These are phyloP conservation scores for Ranitomeya variabilis DNA, from an alignment of 2,113 vertebrate genomes.

Conservation along the genomic window DNA sequence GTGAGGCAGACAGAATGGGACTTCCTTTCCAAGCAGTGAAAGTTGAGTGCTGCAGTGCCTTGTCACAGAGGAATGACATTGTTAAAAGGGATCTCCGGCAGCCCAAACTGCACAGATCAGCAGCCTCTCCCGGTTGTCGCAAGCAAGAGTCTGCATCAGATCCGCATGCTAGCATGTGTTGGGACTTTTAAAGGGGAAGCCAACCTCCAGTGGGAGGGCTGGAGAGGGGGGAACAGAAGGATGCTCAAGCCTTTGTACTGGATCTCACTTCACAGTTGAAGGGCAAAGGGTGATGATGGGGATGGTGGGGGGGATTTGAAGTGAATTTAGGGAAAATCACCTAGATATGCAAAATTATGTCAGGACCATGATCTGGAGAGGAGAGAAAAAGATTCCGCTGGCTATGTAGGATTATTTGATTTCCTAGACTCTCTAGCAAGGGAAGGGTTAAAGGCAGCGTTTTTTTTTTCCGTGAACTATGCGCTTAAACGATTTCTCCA, in stretches of 20 bases:
- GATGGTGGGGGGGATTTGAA: neutral
- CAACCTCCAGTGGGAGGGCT: constrained; percentile 75
- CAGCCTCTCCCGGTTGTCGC: constrained; percentile 84
- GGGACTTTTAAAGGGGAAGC: constrained; percentile 86
- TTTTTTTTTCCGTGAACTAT: neutral
- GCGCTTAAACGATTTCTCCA: neutral
- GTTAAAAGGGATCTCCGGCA: constrained; percentile 78
- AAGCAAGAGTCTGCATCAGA: constrained; percentile 83
- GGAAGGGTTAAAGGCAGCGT: neutral
- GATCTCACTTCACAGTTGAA: constrained; percentile 39
- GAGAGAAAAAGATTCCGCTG: neutral
- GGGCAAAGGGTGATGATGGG: constrained; percentile 50
- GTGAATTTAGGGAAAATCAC: neutral
- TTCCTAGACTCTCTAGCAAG: neutral
- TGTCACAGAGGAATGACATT: constrained; percentile 84
- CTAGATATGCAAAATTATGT: neutral
- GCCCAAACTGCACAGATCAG: constrained; percentile 87
- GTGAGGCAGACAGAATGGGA: constrained; percentile 62
- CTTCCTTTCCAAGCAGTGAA: constrained; percentile 56
- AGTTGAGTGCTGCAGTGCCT: constrained; percentile 74
- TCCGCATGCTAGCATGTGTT: constrained; percentile 82
- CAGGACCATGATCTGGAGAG: neutral
- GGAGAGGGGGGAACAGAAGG: constrained; percentile 29
- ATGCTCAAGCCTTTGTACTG: neutral
- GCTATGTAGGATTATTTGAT: neutral